phyloP scores from a whole-genome alignment of 1,140 invertebrate genomes.

The Akabosia matsudoensis region DNA sequence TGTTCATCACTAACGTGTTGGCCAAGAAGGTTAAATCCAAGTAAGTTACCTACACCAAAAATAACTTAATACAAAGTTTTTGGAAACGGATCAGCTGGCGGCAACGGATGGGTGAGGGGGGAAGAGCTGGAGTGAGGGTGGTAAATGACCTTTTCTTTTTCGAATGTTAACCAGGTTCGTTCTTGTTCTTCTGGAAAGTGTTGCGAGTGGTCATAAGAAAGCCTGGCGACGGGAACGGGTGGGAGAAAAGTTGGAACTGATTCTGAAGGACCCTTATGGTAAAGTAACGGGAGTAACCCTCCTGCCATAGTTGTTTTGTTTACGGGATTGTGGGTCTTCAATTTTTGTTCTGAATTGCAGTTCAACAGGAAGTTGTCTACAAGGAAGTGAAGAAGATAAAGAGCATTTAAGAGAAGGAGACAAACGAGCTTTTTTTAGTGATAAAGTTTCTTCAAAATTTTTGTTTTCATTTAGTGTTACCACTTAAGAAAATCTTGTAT shows the following conservation, averaged over 20 bases:
- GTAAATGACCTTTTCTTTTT: too few relatives aligned
- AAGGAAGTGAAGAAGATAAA: slow-evolving; percentile 50
- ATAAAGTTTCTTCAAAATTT: too few relatives aligned
- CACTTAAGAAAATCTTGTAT: too few relatives aligned
- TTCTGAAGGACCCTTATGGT: slow-evolving; percentile 74
- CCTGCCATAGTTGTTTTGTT: too few relatives aligned
- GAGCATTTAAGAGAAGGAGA: slow-evolving; percentile 44
- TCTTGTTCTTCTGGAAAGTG: slow-evolving; percentile 72
- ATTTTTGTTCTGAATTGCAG: slow-evolving; percentile 44
- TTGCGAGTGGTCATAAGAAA: slow-evolving; percentile 69
- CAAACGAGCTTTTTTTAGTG: neutral
- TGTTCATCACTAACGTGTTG: slow-evolving; percentile 30
- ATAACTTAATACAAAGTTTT: neutral
- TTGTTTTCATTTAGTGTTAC: too few relatives aligned
- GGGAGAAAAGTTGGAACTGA: slow-evolving; percentile 71
- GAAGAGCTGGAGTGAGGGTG: too few relatives aligned
- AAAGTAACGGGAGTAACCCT: too few relatives aligned
- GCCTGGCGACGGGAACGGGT: slow-evolving; percentile 64
- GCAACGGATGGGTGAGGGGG: too few relatives aligned
- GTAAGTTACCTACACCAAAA: slow-evolving; percentile 4
- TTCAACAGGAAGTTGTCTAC: slow-evolving; percentile 49
- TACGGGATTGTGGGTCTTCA: too few relatives aligned
- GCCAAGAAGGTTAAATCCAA: slow-evolving; percentile 31
- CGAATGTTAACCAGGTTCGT: slow-evolving; percentile 57
- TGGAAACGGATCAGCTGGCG: neutral